Evolutionary conservation across 2,888 invertebrate species (phyloP).

Genomic region (Chorisops tibialis): DNA sequence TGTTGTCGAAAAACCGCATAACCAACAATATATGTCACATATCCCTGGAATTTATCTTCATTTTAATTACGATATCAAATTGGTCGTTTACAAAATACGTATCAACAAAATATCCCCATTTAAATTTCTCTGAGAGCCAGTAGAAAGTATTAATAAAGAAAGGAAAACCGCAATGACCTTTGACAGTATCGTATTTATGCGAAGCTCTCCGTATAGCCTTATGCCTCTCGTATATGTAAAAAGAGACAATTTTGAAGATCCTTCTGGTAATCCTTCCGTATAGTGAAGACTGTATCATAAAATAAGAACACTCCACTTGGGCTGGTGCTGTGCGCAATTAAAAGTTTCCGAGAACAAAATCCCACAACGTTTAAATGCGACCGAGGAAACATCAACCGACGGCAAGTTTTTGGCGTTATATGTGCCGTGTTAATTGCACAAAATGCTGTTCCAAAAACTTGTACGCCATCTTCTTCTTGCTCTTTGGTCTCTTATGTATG

Average conservation of each 20-base stretch:
- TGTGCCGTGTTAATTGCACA: constrained; percentile 20
- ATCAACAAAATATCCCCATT: no score
- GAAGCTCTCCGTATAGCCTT: neutral
- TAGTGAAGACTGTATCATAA: constrained; percentile 22
- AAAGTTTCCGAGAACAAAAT: constrained; percentile 13
- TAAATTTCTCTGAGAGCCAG: no score
- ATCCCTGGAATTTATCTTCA: no score
- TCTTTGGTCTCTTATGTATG: no score
- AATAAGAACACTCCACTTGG: neutral
- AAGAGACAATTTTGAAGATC: constrained; percentile 1
- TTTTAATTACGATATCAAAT: no score
- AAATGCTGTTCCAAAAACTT: neutral
- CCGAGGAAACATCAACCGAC: constrained; percentile 10
- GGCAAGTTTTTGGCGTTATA: constrained; percentile 13
- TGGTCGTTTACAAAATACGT: no score
- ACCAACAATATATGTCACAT: no score
- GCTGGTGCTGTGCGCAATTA: constrained; percentile 17
- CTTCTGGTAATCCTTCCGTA: constrained; percentile 16
- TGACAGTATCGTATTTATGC: constrained; percentile 5
- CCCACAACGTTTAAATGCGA: constrained; percentile 17
- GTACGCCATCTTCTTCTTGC: no score
- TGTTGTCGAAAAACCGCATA: no score
- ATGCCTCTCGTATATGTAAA: no score
- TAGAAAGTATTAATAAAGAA: constrained; percentile 22
- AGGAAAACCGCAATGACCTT: constrained; percentile 14